Percentiles rank a stretch among this genome's conserved stretches.
Conservation (phyloP, 2,113 vertebrate species). For the Rhinichthys klamathensis region DNA sequence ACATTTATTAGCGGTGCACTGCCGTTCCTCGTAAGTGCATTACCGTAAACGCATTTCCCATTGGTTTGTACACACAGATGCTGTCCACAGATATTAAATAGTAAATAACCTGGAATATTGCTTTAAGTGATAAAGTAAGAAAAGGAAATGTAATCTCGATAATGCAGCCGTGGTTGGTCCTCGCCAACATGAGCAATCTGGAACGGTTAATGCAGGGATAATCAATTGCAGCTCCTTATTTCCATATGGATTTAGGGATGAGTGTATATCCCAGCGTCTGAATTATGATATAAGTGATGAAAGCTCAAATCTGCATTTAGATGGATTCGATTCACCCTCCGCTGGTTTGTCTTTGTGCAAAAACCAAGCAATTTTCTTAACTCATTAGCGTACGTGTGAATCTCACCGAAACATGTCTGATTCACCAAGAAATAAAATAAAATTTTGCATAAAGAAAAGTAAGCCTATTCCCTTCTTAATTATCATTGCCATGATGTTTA, state of each 20-base stretch:
- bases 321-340: conserved; percentile 64
- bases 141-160: background rate
- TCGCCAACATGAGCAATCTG: background rate
- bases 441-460: background rate
- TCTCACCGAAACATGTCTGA: background rate
- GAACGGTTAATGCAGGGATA: background rate
- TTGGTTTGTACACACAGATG: background rate
- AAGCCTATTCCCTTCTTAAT: background rate
- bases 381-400: conserved; percentile 9
- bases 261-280: conserved; percentile 28
- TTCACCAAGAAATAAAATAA: background rate
- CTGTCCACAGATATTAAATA: background rate
- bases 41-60: background rate
- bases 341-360: conserved; percentile 40
- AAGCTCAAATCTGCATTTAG: conserved; percentile 70
- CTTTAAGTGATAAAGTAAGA: background rate
- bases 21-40: background rate
- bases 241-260: conserved; percentile 9
- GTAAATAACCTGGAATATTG: background rate
- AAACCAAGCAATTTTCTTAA: conserved; percentile 27
- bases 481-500: background rate
- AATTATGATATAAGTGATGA: conserved; percentile 54
- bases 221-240: conserved; percentile 8
- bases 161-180: background rate
- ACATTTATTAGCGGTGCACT: background rate